phyloP scores from a whole-genome alignment of 2,888 invertebrate species.

The Dendrolimus houi region DNA sequence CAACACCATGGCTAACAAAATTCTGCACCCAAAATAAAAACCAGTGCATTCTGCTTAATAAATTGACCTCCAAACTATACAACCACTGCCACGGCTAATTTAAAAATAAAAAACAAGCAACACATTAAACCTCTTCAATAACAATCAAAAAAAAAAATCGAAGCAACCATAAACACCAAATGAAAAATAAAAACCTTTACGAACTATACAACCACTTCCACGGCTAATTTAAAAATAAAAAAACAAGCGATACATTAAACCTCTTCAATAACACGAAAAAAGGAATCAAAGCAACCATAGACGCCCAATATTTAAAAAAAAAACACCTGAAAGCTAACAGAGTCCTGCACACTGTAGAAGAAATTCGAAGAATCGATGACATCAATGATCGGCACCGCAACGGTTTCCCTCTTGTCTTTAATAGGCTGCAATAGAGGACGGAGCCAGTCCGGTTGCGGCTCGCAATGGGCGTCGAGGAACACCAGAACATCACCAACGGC shows the following conservation, averaged over 20 bases:
- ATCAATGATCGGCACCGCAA: conserved; percentile 96
- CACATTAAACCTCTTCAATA: too few relatives aligned
- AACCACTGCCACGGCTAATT: too few relatives aligned
- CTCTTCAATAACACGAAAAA: too few relatives aligned
- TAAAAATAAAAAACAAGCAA: too few relatives aligned
- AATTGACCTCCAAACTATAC: too few relatives aligned
- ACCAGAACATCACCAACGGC: conserved; percentile 88
- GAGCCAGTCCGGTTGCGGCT: conserved; percentile 87
- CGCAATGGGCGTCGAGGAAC: conserved; percentile 95
- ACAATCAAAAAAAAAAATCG: too few relatives aligned
- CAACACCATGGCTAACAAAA: too few relatives aligned
- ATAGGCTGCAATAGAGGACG: conserved; percentile 88
- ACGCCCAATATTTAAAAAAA: too few relatives aligned
- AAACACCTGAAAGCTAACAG: conserved; percentile 58
- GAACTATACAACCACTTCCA: conserved; percentile 1
- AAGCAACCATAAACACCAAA: neutral
- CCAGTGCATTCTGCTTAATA: too few relatives aligned
- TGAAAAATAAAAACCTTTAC: conserved; percentile 6
- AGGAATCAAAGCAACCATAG: too few relatives aligned
- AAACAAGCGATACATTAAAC: too few relatives aligned
- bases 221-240: neutral
- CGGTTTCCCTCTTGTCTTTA: conserved; percentile 85
- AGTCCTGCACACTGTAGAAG: conserved; percentile 81
- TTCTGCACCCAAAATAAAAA: too few relatives aligned
- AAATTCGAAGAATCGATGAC: conserved; percentile 90